Percentiles rank a stretch among this genome's conserved stretches.
These are phyloP conservation scores for Dorcus hopei DNA, from an alignment of 2,888 invertebrate species.

Conservation along the genomic window DNA sequence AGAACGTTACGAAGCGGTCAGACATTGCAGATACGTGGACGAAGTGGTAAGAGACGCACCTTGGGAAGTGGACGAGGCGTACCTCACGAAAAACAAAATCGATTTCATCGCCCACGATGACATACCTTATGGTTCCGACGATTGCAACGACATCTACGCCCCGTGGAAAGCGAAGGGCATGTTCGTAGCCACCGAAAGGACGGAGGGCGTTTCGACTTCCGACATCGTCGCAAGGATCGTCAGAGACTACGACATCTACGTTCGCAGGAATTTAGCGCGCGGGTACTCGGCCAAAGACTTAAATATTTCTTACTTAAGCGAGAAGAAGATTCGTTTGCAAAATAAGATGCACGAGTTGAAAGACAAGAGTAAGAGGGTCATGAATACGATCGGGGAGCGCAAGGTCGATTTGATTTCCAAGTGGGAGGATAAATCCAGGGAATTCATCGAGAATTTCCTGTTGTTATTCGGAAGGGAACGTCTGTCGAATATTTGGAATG, in stretches of 20 bases:
- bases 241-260: constrained; percentile 97
- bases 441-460: constrained; percentile 94
- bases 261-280: constrained; percentile 91
- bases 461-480: constrained; percentile 88
- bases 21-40: constrained; percentile 98
- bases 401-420: constrained; percentile 87
- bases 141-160: constrained; percentile 83
- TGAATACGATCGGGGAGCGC: constrained; percentile 79
- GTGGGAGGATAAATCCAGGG: constrained; percentile 98
- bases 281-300: constrained; percentile 98
- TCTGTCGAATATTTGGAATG: constrained; percentile 86
- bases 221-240: constrained; percentile 98
- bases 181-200: constrained; percentile 96
- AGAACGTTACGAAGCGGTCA: constrained; percentile 95
- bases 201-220: constrained; percentile 92
- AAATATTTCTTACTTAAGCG: constrained; percentile 96
- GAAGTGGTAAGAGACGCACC: constrained; percentile 92
- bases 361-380: constrained; percentile 85
- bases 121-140: constrained; percentile 89
- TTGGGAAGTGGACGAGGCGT: constrained; percentile 90
- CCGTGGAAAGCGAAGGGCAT: constrained; percentile 87
- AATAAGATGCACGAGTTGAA: constrained; percentile 97
- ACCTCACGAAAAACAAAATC: constrained; percentile 89
- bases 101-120: constrained; percentile 99
- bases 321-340: constrained; percentile 94